These are phyloP conservation scores for Pocillopora verrucosa DNA, from an alignment of 64 coral and sea anemone genomes.

Conservation along the genomic window DNA sequence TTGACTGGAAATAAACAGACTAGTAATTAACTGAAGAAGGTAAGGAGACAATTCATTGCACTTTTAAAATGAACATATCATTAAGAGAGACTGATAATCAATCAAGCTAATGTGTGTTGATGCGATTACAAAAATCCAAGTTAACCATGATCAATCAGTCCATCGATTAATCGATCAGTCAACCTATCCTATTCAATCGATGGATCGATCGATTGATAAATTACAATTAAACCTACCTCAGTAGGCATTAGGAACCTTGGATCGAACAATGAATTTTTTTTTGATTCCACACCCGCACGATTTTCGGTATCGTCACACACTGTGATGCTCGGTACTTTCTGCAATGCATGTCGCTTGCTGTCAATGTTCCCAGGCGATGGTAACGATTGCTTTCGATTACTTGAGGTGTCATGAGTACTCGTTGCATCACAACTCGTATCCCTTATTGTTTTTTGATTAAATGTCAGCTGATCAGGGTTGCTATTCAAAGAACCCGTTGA, in stretches of 20 bases:
- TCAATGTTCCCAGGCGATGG: not conserved
- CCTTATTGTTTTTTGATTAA: not conserved
- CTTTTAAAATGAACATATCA: too few species aligned
- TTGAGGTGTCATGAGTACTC: not conserved
- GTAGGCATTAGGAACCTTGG: slow-evolving; percentile 40
- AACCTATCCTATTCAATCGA: not conserved
- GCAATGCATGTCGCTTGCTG: not conserved
- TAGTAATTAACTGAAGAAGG: not conserved
- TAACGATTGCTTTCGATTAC: not conserved
- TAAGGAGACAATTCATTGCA: too few species aligned
- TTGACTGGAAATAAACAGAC: not conserved
- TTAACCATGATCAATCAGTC: too few species aligned
- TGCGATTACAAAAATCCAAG: too few species aligned
- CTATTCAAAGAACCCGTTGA: slow-evolving; percentile 4
- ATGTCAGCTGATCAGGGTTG: not conserved
- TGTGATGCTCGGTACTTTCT: slow-evolving; percentile 16
- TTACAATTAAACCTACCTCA: not conserved
- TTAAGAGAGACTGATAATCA: too few species aligned
- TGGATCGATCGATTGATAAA: not conserved
- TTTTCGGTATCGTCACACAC: not conserved
- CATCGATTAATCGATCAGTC: not conserved
- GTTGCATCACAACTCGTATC: not conserved
- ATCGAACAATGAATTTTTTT: slow-evolving; percentile 2
- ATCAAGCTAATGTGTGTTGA: too few species aligned
- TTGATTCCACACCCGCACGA: not conserved